Conservation (phyloP, 37 sponge, comb jelly and placozoan genomes). For the Cliona cf. orientalis region DNA sequence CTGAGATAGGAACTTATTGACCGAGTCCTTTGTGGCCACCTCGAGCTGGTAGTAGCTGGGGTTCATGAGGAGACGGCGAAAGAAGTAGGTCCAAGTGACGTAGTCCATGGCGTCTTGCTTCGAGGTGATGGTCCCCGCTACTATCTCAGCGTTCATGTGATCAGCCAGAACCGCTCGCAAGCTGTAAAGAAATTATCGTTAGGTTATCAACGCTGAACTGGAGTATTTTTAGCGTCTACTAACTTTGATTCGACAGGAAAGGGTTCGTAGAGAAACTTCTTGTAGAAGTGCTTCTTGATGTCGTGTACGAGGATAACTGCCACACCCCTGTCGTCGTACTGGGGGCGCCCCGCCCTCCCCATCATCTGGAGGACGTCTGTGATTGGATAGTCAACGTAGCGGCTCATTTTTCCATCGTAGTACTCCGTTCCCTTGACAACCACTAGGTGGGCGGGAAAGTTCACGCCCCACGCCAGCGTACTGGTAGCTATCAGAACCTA, state of each 20-base stretch:
- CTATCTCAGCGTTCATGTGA: constrained; percentile 98
- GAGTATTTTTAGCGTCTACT: constrained; percentile 2
- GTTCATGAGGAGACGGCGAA: constrained; percentile 92
- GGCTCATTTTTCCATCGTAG: constrained; percentile 95
- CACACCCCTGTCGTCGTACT: constrained; percentile 96
- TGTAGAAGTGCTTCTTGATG: constrained; percentile 97
- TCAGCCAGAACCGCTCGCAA: constrained; percentile 90
- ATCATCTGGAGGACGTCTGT: constrained; percentile 99
- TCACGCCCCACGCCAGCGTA: constrained; percentile 99
- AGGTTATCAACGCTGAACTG: neutral
- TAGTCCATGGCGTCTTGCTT: constrained; percentile 98
- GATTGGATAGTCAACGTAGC: constrained; percentile 98
- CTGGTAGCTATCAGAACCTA: constrained; percentile 94
- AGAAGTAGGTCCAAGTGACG: constrained; percentile 99
- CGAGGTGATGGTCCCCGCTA: constrained; percentile 91
- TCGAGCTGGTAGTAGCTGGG: constrained; percentile 93
- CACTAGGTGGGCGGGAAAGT: constrained; percentile 98
- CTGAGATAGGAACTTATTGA: constrained; percentile 72
- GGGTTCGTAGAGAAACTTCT: constrained; percentile 98
- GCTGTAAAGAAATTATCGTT: constrained; percentile 29
- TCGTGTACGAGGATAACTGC: constrained; percentile 96
- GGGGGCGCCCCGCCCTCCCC: constrained; percentile 99
- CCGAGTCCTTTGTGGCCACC: constrained; percentile 22
- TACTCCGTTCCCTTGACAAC: constrained; percentile 99
- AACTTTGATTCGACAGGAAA: constrained; percentile 98